These are phyloP conservation scores for Stictonetta naevosa DNA, from an alignment of 2,113 vertebrate species.

Conservation along the genomic window DNA sequence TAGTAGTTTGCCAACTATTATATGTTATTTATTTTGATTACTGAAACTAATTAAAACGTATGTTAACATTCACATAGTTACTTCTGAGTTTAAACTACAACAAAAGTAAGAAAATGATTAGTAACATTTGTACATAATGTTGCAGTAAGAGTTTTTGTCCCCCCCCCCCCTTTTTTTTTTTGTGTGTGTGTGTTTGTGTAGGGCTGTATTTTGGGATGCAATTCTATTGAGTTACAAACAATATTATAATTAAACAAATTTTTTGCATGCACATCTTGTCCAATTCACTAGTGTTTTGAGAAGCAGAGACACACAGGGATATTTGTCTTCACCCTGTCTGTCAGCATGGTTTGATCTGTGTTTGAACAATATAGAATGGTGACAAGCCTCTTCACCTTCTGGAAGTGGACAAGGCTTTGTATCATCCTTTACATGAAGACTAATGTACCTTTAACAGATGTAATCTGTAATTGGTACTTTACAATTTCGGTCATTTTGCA, in stretches of 20 bases:
- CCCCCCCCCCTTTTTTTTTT: not conserved
- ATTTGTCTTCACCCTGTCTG: not conserved
- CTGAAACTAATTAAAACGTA: not conserved
- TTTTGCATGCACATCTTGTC: not conserved
- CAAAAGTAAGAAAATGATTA: not conserved
- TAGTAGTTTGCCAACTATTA: not conserved
- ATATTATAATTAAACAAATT: not conserved
- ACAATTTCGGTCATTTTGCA: not conserved
- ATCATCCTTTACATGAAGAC: not conserved
- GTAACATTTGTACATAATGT: not conserved
- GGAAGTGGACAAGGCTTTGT: not conserved
- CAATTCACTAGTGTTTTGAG: fast-evolving
- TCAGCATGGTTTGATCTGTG: not conserved
- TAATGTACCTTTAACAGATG: not conserved
- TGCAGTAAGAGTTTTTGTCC: not conserved
- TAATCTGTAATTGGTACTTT: not conserved
- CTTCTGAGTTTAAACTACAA: not conserved
- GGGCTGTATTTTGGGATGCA: not conserved
- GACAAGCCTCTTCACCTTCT: not conserved
- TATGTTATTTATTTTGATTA: not conserved
- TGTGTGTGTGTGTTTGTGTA: not conserved
- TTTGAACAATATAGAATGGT: not conserved
- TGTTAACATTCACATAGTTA: not conserved
- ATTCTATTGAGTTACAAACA: not conserved
- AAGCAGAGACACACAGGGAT: not conserved